Percentiles rank a stretch among this genome's conserved stretches.
phyloP scores from a whole-genome alignment of 1,140 invertebrate species.

The Trachelipus rathkii region DNA sequence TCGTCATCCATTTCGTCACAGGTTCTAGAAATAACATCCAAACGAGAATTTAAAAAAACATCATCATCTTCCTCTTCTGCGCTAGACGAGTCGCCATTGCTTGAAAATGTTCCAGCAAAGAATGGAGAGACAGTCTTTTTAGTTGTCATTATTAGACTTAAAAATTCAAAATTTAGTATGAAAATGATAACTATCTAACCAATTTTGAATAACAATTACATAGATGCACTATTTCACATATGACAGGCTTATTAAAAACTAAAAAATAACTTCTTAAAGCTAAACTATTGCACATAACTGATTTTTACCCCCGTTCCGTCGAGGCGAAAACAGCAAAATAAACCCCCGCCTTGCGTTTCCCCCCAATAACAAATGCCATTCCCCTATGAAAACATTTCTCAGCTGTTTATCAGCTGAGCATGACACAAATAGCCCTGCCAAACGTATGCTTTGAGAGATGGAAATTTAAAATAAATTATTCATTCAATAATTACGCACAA shows the following conservation, averaged over 20 bases:
- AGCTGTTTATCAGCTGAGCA: not conserved
- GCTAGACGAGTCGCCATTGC: conserved; percentile 4
- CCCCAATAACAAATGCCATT: not conserved
- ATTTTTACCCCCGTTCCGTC: not conserved
- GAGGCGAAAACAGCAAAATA: not conserved
- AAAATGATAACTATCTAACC: not conserved
- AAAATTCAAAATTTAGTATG: not conserved
- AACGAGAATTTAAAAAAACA: not conserved
- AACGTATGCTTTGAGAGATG: not conserved
- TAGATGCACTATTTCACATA: not conserved
- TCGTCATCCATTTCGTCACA: not conserved
- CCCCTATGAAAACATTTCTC: not conserved
- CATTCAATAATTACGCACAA: too few species aligned
- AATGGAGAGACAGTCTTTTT: not conserved
- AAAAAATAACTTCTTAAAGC: too few species aligned
- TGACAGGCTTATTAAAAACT: too few species aligned
- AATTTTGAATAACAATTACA: not conserved
- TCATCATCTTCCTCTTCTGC: not conserved
- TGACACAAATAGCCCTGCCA: not conserved
- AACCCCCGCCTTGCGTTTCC: not conserved
- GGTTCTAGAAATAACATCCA: not conserved
- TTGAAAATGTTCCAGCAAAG: not conserved
- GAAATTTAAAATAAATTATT: too few species aligned
- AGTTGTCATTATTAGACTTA: not conserved
- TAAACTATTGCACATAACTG: not conserved